Percentiles rank a stretch among this genome's conserved stretches.
These are phyloP conservation scores for Panulirus ornatus DNA, from an alignment of 1,140 invertebrate species.

Conservation along the genomic window DNA sequence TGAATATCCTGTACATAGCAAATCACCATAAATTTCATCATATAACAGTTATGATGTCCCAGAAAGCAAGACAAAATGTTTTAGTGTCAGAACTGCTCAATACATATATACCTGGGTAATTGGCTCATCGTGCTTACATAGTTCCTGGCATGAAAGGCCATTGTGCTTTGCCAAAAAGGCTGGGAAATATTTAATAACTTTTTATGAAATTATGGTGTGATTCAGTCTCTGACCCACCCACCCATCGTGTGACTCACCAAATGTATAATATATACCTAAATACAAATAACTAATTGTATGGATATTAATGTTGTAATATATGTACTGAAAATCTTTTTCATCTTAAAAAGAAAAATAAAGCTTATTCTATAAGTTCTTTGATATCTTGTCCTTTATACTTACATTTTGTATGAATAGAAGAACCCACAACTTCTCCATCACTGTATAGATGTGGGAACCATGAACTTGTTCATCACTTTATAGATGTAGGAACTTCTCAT, in stretches of 20 bases:
- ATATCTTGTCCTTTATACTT: background rate
- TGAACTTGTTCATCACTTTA: no score
- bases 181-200: background rate
- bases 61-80: no score
- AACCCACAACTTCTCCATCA: background rate
- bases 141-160: background rate
- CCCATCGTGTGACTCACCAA: slow-evolving; percentile 35
- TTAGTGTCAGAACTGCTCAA: no score
- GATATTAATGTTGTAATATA: slow-evolving; percentile 22
- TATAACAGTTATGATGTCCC: no score
- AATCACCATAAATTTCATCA: no score
- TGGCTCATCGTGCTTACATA: background rate
- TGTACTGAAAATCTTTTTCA: slow-evolving; percentile 45
- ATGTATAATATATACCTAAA: background rate
- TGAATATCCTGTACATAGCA: no score
- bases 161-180: background rate
- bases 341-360: slow-evolving; percentile 33
- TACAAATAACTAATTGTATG: slow-evolving; percentile 34
- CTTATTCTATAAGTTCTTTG: background rate
- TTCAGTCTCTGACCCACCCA: slow-evolving; percentile 30
- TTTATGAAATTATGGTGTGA: background rate
- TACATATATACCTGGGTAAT: no score
- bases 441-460: background rate
- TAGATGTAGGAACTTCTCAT: no score
- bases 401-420: background rate